Conservation (phyloP, 1,140 invertebrate genomes). For the Rhyacophila brunnea region DNA sequence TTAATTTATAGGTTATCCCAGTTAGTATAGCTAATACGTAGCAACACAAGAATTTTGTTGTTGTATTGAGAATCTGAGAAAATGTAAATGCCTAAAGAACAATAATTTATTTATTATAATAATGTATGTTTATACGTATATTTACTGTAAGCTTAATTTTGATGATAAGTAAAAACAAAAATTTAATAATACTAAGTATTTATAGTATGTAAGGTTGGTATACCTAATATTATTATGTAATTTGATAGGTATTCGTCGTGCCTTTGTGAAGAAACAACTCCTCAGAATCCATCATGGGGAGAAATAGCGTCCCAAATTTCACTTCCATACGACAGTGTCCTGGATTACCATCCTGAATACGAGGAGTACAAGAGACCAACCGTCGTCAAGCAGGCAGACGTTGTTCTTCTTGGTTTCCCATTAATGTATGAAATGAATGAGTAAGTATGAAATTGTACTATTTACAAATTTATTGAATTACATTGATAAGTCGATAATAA, state of each 20-base stretch:
- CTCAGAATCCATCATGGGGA: slow-evolving; percentile 46
- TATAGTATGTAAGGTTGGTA: too few species aligned
- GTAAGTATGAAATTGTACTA: slow-evolving; percentile 31
- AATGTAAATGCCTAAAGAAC: too few species aligned
- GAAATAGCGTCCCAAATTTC: slow-evolving; percentile 52
- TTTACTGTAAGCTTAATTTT: too few species aligned
- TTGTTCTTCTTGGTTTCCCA: slow-evolving; percentile 55
- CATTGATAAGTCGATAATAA: too few species aligned
- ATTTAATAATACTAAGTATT: too few species aligned
- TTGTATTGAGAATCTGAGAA: too few species aligned
- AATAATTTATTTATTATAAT: background rate
- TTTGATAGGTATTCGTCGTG: slow-evolving; percentile 48
- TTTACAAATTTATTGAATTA: background rate
- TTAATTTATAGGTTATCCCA: too few species aligned
- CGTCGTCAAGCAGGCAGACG: slow-evolving; percentile 57
- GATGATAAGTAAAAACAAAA: too few species aligned
- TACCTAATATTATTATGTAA: too few species aligned
- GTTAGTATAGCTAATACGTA: too few species aligned
- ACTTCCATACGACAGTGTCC: slow-evolving; percentile 45
- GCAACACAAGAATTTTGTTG: too few species aligned
- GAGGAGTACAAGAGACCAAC: slow-evolving; percentile 46
- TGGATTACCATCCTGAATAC: slow-evolving; percentile 58
- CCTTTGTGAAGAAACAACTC: slow-evolving; percentile 46
- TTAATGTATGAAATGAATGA: slow-evolving; percentile 52
- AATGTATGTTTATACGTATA: background rate